Base-by-base conservation (phyloP, 2,113 vertebrate genomes). In the Cromileptes altivelis region DNA sequence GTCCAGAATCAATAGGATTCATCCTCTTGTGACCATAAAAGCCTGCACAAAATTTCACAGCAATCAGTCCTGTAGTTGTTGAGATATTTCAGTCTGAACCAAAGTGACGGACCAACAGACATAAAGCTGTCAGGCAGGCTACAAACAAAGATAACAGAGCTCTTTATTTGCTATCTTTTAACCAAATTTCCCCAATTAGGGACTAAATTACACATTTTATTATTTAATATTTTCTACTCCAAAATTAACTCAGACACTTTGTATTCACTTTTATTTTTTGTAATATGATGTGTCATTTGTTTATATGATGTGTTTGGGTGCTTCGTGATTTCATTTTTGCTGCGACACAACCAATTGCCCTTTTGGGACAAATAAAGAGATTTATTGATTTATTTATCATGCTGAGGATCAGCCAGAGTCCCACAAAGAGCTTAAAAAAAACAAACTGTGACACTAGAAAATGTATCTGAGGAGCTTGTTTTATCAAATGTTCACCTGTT, bases 331-430 rank as follows among this genome's bases (percentile, higher is more conserved):
- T 70, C 10, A 33, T 70, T 75, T 76, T 6, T 56, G 33, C 40
- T 57, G 56, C 47, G 18, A 15, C 69, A 70, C n/a, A 47, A 45
- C 25, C 3, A 37, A 62, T 30, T 49, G 56, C 15, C 21, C 68
- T 65, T 81, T 50, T 25, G 80, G 62, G 85, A 78, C n/a, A 67
- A 75, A 73, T 80, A 70, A 78, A 81, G 25, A 61, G 45, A 62
- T 67, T 79, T 70, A 88, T 75, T 67, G 77, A 85, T 45, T 78
- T 18, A 78, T 73, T 78, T 37, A 73, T 80, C 23, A 40, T 40
- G 33, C 52, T 68, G 65, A 60, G 45, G 52, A 83, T 79, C 14
- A 65, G 42, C 25, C 15, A 37, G 21, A 73, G 21, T 52, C 58
- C 30, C 37, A 40, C 37, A 49, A 57, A 71, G 23, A 61, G 15